These are phyloP conservation scores for Cryptoblepharus egeriae DNA, from an alignment of 2,797 vertebrate species.

Conservation along the genomic window DNA sequence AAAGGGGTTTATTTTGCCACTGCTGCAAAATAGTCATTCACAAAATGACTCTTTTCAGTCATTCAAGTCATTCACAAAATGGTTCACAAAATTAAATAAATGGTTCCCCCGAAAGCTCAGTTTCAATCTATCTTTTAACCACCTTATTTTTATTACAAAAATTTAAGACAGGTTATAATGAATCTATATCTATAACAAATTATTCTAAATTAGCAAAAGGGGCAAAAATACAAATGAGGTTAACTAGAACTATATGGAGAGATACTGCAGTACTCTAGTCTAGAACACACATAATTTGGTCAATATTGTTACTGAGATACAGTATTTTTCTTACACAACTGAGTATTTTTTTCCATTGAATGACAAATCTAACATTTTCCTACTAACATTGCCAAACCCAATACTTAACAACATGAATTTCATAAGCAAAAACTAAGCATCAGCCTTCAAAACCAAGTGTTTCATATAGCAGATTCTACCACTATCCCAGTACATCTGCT, in stretches of 20 bases:
- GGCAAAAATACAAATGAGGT: not conserved
- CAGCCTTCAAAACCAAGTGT: conserved; percentile 13
- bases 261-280: not conserved
- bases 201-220: not conserved
- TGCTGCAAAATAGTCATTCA: too few species aligned
- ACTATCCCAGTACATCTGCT: not conserved
- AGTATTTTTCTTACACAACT: conserved; percentile 49
- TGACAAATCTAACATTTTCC: conserved; percentile 36
- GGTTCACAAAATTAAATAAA: too few species aligned
- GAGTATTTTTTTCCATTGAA: conserved; percentile 56
- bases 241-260: not conserved
- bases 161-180: not conserved
- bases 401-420: conserved; percentile 34
- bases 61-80: too few species aligned
- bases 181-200: not conserved
- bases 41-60: too few species aligned
- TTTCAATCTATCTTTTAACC: not conserved
- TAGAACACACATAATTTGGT: conserved; percentile 47
- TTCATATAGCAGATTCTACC: conserved; percentile 11
- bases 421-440: conserved; percentile 21
- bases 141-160: not conserved
- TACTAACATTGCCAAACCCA: conserved; percentile 38
- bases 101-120: too few species aligned
- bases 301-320: conserved; percentile 37
- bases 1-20: too few species aligned